phyloP scores from a whole-genome alignment of 2,888 invertebrate species.

The Chloromyia formosa region DNA sequence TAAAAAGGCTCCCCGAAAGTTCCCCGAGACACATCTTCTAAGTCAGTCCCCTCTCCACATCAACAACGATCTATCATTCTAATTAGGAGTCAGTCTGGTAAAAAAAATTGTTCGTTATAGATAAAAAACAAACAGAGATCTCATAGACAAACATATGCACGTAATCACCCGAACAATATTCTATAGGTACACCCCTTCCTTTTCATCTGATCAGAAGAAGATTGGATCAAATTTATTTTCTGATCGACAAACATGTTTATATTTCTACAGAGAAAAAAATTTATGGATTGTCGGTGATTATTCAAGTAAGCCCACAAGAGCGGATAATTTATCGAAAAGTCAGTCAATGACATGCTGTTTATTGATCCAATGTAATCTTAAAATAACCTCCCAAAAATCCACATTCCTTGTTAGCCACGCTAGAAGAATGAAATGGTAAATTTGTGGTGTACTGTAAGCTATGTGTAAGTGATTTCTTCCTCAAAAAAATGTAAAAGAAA shows the following conservation, averaged over 20 bases:
- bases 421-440: too few relatives aligned
- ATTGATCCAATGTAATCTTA: slow-evolving; percentile 39
- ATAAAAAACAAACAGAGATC: slow-evolving; percentile 34
- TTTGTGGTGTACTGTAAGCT: too few relatives aligned
- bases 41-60: too few relatives aligned
- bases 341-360: slow-evolving; percentile 41
- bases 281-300: slow-evolving; percentile 43
- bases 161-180: neutral
- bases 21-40: neutral
- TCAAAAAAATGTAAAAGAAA: too few relatives aligned
- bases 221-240: slow-evolving; percentile 22
- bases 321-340: slow-evolving; percentile 32
- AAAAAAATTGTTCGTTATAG: slow-evolving; percentile 26
- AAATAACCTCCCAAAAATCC: slow-evolving; percentile 25
- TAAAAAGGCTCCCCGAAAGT: neutral
- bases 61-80: slow-evolving; percentile 22
- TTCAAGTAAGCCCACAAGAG: slow-evolving; percentile 32
- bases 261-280: slow-evolving; percentile 29
- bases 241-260: slow-evolving; percentile 38
- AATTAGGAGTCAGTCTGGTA: slow-evolving; percentile 6
- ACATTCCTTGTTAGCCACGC: neutral
- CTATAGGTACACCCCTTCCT: neutral
- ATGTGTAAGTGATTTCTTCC: too few relatives aligned
- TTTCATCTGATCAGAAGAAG: slow-evolving; percentile 15
- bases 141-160: neutral